A percentile compares a stretch with the other conserved stretches of the same genome.
Evolutionary conservation across 2,113 vertebrate genomes (phyloP).

Genomic region (Castor canadensis): DNA sequence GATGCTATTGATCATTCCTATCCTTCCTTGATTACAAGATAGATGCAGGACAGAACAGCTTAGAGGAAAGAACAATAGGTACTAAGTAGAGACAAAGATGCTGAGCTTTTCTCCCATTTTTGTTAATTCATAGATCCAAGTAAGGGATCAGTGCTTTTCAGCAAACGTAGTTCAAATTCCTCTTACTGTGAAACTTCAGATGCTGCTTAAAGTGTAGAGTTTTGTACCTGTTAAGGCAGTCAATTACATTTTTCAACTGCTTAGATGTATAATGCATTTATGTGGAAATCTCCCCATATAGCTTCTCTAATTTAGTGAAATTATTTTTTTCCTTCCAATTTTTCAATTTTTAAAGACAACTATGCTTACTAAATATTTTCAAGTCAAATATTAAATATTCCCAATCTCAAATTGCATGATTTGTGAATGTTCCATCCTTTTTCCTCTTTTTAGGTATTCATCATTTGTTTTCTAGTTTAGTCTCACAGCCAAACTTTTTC

Average conservation of each 20-base stretch:
- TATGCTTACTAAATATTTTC: neutral
- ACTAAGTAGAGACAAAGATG: no score
- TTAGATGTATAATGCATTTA: neutral
- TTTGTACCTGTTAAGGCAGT: neutral
- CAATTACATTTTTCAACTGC: neutral
- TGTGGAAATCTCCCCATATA: neutral
- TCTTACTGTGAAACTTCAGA: no score
- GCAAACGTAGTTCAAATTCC: no score
- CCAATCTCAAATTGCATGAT: neutral
- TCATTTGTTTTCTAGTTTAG: neutral
- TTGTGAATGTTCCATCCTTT: neutral
- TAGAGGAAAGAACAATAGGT: no score
- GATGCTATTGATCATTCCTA: no score
- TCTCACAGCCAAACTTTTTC: neutral
- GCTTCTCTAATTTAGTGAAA: neutral
- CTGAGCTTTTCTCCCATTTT: no score
- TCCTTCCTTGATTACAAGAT: no score
- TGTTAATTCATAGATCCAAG: no score
- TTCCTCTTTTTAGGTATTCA: neutral
- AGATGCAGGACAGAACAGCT: no score
- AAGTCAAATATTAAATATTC: neutral
- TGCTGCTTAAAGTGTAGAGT: neutral
- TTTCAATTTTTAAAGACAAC: constrained; percentile 39
- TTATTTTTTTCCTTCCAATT: neutral
- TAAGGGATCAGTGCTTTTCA: no score